Base-by-base conservation (phyloP, 2,888 invertebrate genomes). In the Netelia melanura region DNA sequence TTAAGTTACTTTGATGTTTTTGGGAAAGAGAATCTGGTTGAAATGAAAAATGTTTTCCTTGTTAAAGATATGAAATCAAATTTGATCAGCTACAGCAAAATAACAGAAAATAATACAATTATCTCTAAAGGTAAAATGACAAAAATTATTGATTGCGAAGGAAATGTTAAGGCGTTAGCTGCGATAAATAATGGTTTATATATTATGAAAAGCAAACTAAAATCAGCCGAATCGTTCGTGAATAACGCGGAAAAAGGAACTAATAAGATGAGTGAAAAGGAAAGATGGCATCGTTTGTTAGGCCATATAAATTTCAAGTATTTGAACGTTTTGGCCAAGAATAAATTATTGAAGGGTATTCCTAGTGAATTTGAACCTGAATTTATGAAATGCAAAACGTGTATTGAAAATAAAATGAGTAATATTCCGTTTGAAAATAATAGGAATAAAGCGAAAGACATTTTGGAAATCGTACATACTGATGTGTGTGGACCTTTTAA, bases 241-340 rank as follows among this genome's bases (percentile, higher is more conserved):
- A 61, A 65, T 3, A 43, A 38, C 38, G 44, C 38, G 17, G 17
- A 80, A 76, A 62, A 5, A 62, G 54, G 68, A 10, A n/a, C 62
- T 14, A 84, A 54, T 25, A 38, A 68, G n/a, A 68, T 81, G 61
- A 77, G 64, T n/a, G 10, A 48, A 14, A 86, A 87, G 75, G 88
- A 88, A 82, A 89, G 83, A 82, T 87, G 38, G 75, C 88, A 89
- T 80, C 67, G 83, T 3, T 64, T 70, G 1, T 68, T 89, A 23
- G 88, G 86, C 0, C 86, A 89, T 64, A 72, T 88, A 68, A 89
- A 88, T 65, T 89, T 89, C 71, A 65, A 84, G 9, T 86, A 86
- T 80, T 64, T 88, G 44, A 61, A 86, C 6, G 75, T 9, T n/a
- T 9, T 87, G 6, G 14, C 71, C 43, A 81, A 77, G 11, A 1